phyloP scores from a whole-genome alignment of 2,113 vertebrate genomes.

The Tupaia tana region DNA sequence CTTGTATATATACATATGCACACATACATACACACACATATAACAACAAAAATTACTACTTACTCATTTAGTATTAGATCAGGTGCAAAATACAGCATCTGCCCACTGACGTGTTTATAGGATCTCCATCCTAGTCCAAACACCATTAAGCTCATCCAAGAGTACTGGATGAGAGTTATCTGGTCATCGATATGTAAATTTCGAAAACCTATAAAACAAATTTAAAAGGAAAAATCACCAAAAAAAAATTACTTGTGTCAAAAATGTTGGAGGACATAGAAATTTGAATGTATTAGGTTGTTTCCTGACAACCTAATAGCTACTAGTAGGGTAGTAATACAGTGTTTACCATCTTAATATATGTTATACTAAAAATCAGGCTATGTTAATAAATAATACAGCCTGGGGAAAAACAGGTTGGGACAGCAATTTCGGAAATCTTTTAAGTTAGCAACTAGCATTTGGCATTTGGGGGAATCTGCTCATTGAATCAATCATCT shows the following conservation, averaged over 20 bases:
- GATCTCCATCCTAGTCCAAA: constrained; percentile 98
- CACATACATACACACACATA: too few species aligned
- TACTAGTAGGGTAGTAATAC: not conserved
- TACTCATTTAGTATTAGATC: constrained; percentile 97
- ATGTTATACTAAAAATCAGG: not conserved
- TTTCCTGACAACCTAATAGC: not conserved
- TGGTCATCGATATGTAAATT: constrained; percentile 97
- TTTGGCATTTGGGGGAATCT: not conserved
- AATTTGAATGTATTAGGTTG: not conserved
- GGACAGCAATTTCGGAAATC: not conserved
- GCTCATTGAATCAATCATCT: not conserved
- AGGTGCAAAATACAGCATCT: constrained; percentile 97
- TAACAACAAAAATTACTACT: constrained; percentile 84
- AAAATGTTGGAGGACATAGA: not conserved
- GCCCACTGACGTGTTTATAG: constrained; percentile 95
- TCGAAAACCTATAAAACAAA: constrained; percentile 92
- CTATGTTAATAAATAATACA: not conserved
- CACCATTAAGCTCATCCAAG: constrained; percentile 99
- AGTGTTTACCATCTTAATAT: not conserved
- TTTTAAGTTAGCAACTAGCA: not conserved
- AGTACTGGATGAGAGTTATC: constrained; percentile 99
- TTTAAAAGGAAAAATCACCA: constrained; percentile 40
- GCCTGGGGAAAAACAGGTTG: not conserved
- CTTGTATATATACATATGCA: not conserved
- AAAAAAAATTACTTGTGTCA: not conserved